A percentile compares a stretch with the other conserved stretches of the same genome.
Conservation (phyloP, 1,140 invertebrate species). For the Vollenhovia emeryi region DNA sequence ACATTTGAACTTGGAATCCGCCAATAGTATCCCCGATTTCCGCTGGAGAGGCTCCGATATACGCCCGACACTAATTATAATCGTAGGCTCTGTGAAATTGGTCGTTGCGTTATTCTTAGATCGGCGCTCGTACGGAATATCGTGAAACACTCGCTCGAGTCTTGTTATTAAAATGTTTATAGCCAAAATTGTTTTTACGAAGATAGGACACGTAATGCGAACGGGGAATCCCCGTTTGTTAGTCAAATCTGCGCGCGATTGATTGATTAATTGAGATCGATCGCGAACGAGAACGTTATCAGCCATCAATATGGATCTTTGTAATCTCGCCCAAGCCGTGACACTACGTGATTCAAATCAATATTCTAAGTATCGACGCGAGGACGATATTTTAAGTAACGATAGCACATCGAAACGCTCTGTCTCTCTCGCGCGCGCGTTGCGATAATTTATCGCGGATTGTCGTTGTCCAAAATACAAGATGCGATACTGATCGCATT, state of each 20-base stretch:
- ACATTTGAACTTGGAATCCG: conserved; percentile 27
- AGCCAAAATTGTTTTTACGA: background rate
- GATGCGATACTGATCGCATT: background rate
- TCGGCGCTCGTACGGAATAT: background rate
- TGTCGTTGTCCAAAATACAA: background rate
- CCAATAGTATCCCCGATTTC: background rate
- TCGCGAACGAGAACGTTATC: background rate
- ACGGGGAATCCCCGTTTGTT: background rate
- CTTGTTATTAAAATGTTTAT: background rate
- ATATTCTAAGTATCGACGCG: background rate
- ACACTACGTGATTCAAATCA: background rate
- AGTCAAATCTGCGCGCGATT: background rate
- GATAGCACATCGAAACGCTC: background rate
- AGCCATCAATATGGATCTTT: background rate
- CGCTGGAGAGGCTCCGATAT: background rate
- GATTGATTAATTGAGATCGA: background rate
- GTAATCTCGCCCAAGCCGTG: background rate
- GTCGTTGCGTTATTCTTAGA: background rate
- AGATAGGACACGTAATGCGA: background rate
- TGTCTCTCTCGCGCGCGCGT: background rate
- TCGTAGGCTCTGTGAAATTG: background rate
- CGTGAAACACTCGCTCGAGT: background rate
- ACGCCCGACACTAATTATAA: background rate
- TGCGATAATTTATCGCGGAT: background rate
- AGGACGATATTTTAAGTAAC: background rate